Conservation (phyloP, 2,888 invertebrate genomes). For the Druceiella hillmani region DNA sequence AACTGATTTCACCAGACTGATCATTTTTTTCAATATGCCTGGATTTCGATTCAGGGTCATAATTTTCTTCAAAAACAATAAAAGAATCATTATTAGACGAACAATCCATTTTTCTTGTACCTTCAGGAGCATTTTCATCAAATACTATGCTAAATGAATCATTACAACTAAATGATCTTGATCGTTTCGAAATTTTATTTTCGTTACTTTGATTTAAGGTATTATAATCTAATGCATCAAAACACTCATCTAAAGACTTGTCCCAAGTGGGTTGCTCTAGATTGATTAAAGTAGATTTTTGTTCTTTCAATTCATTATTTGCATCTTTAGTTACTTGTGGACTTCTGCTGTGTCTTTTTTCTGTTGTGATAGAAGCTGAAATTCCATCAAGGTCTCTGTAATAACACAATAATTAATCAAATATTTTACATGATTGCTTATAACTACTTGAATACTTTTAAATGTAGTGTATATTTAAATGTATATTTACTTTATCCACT, state of each 20-base stretch:
- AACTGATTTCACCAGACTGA: too few relatives aligned
- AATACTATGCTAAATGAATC: conserved; percentile 46
- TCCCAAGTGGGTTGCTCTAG: conserved; percentile 24
- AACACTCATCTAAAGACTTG: conserved; percentile 32
- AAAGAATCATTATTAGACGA: conserved; percentile 1
- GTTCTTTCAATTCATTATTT: too few relatives aligned
- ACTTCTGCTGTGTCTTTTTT: conserved; percentile 26
- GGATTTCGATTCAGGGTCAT: too few relatives aligned
- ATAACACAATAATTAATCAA: neutral
- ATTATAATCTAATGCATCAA: conserved; percentile 33
- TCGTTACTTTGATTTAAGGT: conserved; percentile 9
- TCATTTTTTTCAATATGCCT: too few relatives aligned
- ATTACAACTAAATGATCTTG: conserved; percentile 41
- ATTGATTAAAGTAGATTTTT: too few relatives aligned
- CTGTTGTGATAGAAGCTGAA: conserved; percentile 34
- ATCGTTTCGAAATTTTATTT: conserved; percentile 3
- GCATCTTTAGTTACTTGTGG: too few relatives aligned
- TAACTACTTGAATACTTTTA: neutral
- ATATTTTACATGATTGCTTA: neutral
- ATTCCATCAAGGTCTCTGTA: conserved; percentile 36
- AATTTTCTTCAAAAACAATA: conserved; percentile 5
- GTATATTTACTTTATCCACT: conserved; percentile 45
- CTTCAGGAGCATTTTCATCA: conserved; percentile 34
- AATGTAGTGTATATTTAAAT: too few relatives aligned
- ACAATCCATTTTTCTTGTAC: conserved; percentile 11